Evolutionary conservation across 2,797 vertebrate species (phyloP).

Genomic region (Alfaro cultratus): DNA sequence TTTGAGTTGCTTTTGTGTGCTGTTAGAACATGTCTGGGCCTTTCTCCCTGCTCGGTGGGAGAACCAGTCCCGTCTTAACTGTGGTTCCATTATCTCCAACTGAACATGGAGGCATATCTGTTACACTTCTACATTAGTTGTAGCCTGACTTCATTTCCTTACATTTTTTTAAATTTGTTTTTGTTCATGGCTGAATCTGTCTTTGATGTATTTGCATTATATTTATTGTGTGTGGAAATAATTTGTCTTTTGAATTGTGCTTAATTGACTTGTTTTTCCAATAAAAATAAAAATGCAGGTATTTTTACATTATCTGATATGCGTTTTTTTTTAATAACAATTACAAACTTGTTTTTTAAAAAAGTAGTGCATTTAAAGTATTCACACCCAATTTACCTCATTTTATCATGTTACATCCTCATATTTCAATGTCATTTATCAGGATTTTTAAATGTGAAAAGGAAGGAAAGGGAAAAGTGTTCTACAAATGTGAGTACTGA

Average conservation of each 20-base stretch:
- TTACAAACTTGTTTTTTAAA: not conserved
- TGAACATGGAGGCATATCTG: constrained; percentile 30
- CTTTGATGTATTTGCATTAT: constrained; percentile 61
- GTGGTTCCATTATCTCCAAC: constrained; percentile 20
- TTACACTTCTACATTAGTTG: constrained; percentile 30
- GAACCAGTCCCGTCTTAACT: constrained; percentile 22
- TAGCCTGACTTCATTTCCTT: constrained; percentile 39
- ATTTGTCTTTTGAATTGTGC: constrained; percentile 64
- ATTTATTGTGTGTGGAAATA: constrained; percentile 67
- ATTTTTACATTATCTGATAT: constrained; percentile 54
- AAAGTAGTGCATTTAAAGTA: not conserved
- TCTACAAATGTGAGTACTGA: not conserved
- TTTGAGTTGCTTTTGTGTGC: constrained; percentile 43
- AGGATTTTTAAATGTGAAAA: not conserved
- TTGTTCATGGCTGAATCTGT: constrained; percentile 54
- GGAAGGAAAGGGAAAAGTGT: not conserved
- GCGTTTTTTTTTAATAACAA: not conserved
- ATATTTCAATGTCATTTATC: not conserved
- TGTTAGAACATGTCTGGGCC: constrained; percentile 43
- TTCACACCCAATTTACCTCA: not conserved
- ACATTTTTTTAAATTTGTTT: not conserved
- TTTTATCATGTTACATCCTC: not conserved
- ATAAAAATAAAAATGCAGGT: constrained; percentile 73
- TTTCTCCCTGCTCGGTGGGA: constrained; percentile 42
- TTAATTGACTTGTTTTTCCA: constrained; percentile 68